These are phyloP conservation scores for Drosophila yakuba DNA, from an alignment of 1,140 invertebrate species.

Conservation along the genomic window DNA sequence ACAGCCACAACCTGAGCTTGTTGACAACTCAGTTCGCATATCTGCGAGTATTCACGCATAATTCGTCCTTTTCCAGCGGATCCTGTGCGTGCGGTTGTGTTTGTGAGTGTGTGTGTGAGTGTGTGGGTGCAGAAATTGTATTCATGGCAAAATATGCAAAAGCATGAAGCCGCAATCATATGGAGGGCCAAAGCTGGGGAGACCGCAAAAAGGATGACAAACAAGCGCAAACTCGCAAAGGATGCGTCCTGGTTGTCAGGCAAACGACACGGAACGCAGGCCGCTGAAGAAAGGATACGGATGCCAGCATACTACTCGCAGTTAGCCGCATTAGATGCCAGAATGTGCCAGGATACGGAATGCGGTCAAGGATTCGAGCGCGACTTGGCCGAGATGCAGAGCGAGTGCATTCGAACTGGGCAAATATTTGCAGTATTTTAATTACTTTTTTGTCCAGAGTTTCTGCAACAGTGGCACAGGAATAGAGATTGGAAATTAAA, in stretches of 20 bases:
- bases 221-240: constrained; percentile 59
- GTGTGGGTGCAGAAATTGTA: constrained; percentile 31
- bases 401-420: constrained; percentile 35
- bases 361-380: constrained; percentile 39
- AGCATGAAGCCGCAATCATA: constrained; percentile 55
- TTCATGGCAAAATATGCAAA: constrained; percentile 68
- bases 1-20: constrained; percentile 39
- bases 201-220: constrained; percentile 66
- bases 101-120: no score
- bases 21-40: constrained; percentile 56
- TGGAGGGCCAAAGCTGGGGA: constrained; percentile 30
- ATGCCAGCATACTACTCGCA: not conserved
- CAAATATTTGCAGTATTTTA: constrained; percentile 58
- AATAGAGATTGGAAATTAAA: constrained; percentile 50
- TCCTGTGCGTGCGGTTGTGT: not conserved
- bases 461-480: constrained; percentile 10
- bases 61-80: constrained; percentile 22
- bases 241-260: constrained; percentile 43
- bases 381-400: constrained; percentile 15
- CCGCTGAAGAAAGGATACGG: constrained; percentile 35
- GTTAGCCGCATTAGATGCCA: constrained; percentile 21
- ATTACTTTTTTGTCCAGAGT: constrained; percentile 48
- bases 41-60: constrained; percentile 50
- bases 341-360: constrained; percentile 11
- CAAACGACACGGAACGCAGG: constrained; percentile 46